Conservation (phyloP, 2,888 invertebrate species). For the Girardia tigrina region DNA sequence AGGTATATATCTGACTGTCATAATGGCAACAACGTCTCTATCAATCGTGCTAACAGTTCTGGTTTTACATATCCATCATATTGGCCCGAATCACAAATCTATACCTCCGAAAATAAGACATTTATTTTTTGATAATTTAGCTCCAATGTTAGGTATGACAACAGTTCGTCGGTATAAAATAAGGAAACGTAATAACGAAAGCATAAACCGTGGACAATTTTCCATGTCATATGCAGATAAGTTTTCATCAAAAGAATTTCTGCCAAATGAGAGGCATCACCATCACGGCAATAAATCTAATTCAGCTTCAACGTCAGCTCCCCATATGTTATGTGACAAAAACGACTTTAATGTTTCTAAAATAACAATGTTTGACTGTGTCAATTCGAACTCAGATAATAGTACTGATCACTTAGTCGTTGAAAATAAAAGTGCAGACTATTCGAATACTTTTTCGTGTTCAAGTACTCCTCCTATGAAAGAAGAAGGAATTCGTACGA, state of each 20-base stretch:
- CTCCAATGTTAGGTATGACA: slow-evolving; percentile 44
- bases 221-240: not conserved
- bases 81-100: slow-evolving; percentile 46
- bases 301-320: not conserved
- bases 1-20: slow-evolving; percentile 52
- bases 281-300: not conserved
- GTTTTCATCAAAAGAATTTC: slow-evolving; percentile 17
- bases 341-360: not conserved
- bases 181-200: not conserved
- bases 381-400: not conserved
- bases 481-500: not conserved
- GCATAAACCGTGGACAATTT: not conserved
- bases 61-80: slow-evolving; percentile 51
- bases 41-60: slow-evolving; percentile 51
- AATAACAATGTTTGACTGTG: not conserved
- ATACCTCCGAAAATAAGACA: slow-evolving; percentile 48
- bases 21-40: slow-evolving; percentile 51
- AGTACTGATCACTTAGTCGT: slow-evolving; percentile 6
- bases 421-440: slow-evolving; percentile 7
- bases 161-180: slow-evolving; percentile 29
- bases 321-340: not conserved
- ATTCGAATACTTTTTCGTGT: not conserved
- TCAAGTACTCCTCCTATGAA: slow-evolving; percentile 1
- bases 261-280: not conserved
- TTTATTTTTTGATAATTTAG: slow-evolving; percentile 45